A percentile compares a stretch with the other conserved stretches of the same genome.
phyloP scores from a whole-genome alignment of 1,140 invertebrate species.

The Phenacoccus solenopsis region DNA sequence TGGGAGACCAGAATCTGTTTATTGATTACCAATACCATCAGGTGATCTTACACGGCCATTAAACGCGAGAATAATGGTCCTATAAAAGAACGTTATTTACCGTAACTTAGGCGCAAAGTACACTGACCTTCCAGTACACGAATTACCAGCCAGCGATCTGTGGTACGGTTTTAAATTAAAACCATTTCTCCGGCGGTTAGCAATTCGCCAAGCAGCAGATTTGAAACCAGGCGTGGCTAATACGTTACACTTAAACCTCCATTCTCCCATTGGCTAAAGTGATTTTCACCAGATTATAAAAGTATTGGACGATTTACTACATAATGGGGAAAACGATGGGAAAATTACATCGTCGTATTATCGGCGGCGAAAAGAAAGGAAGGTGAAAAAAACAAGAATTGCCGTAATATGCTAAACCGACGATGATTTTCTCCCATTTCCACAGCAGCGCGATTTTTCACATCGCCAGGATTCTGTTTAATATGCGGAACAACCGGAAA shows the following conservation, averaged over 20 bases:
- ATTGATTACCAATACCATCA: too few relatives aligned
- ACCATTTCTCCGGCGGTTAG: constrained; percentile 1
- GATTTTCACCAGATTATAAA: constrained; percentile 3
- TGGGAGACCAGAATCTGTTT: too few relatives aligned
- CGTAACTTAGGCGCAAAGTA: not conserved
- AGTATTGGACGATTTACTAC: not conserved
- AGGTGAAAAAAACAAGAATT: not conserved
- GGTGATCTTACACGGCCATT: too few relatives aligned
- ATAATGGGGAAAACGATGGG: not conserved
- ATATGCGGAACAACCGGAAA: not conserved
- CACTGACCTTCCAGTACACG: not conserved
- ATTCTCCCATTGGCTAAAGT: not conserved
- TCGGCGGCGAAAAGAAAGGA: not conserved
- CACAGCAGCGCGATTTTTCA: not conserved
- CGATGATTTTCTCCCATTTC: not conserved
- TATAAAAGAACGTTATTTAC: not conserved
- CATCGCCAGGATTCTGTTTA: not conserved
- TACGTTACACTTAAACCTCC: not conserved
- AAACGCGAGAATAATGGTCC: too few relatives aligned
- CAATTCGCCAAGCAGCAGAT: constrained; percentile 1
- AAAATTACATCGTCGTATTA: constrained; percentile 2
- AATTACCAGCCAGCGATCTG: not conserved
- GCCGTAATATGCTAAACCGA: not conserved
- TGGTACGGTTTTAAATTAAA: not conserved
- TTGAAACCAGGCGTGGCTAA: not conserved